Evolutionary conservation across 2,113 vertebrate species (phyloP).

Genomic region (Uria lomvia): DNA sequence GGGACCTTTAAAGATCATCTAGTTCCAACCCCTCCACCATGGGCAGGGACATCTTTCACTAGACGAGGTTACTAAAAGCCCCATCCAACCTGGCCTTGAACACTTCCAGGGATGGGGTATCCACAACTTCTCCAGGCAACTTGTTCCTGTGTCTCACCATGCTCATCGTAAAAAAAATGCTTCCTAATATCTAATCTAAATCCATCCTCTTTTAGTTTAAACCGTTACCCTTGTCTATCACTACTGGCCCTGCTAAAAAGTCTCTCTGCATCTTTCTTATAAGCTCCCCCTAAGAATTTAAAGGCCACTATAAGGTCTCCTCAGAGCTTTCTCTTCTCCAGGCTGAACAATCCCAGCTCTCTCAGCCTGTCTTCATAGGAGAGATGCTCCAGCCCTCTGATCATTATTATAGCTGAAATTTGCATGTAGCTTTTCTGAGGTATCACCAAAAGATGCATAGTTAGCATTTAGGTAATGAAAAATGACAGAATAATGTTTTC

Average conservation of each 20-base stretch:
- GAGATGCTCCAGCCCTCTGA: not conserved
- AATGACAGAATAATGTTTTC: not conserved
- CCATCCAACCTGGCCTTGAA: not conserved
- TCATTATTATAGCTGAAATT: not conserved
- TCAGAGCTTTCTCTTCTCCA: not conserved
- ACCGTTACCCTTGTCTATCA: not conserved
- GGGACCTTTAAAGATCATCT: not conserved
- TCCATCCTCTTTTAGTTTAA: not conserved
- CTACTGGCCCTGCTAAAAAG: not conserved
- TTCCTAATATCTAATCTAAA: not conserved
- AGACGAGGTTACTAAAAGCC: not conserved
- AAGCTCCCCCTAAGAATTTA: not conserved
- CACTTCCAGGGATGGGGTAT: not conserved
- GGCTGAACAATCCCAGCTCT: not conserved
- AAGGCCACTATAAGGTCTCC: not conserved
- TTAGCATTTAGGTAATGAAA: not conserved
- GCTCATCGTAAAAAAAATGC: not conserved
- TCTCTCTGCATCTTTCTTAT: not conserved
- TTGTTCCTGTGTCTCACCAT: not conserved
- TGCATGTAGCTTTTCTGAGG: not conserved
- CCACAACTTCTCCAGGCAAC: not conserved
- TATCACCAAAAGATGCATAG: not conserved
- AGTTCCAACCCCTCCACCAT: not conserved
- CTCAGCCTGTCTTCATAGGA: not conserved
- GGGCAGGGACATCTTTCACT: not conserved